Evolutionary conservation across 92 coral and sea anemone species (phyloP).

Genomic region (Bergia puertoricense): DNA sequence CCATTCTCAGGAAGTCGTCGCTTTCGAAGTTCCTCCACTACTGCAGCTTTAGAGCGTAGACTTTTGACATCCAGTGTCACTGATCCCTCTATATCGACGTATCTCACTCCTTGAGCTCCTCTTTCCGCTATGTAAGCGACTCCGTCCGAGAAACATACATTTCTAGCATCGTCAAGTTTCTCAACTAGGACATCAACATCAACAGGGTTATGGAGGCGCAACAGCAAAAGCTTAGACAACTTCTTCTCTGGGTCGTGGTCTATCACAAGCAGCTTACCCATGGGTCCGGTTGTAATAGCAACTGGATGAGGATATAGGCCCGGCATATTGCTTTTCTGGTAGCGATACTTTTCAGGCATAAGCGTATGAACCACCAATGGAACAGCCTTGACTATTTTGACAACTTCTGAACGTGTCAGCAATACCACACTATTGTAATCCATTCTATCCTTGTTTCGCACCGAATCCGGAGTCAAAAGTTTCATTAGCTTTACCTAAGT

Average conservation of each 20-base stretch:
- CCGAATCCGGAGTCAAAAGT: slow-evolving; percentile 3
- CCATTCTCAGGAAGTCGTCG: slow-evolving; percentile 25
- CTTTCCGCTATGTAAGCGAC: slow-evolving; percentile 40
- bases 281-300: too few species aligned
- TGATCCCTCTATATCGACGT: slow-evolving; percentile 25
- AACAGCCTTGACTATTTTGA: background rate
- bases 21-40: slow-evolving; percentile 28
- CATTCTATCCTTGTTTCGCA: slow-evolving; percentile 48
- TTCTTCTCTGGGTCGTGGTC: slow-evolving; percentile 36
- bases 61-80: slow-evolving; percentile 31
- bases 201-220: slow-evolving; percentile 37
- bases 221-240: slow-evolving; percentile 13
- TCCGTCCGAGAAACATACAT: slow-evolving; percentile 11
- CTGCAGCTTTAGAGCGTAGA: slow-evolving; percentile 29
- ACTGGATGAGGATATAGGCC: too few species aligned
- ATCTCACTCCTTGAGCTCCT: slow-evolving; percentile 48
- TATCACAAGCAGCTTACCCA: slow-evolving; percentile 31
- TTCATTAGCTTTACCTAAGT: slow-evolving; percentile 16
- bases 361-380: too few species aligned
- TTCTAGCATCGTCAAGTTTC: slow-evolving; percentile 26
- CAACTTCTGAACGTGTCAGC: slow-evolving; percentile 26
- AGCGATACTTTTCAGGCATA: slow-evolving; percentile 9
- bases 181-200: slow-evolving; percentile 13
- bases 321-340: background rate
- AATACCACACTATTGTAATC: background rate